Conservation (phyloP, 2,888 invertebrate genomes). For the Panorpa germanica region DNA sequence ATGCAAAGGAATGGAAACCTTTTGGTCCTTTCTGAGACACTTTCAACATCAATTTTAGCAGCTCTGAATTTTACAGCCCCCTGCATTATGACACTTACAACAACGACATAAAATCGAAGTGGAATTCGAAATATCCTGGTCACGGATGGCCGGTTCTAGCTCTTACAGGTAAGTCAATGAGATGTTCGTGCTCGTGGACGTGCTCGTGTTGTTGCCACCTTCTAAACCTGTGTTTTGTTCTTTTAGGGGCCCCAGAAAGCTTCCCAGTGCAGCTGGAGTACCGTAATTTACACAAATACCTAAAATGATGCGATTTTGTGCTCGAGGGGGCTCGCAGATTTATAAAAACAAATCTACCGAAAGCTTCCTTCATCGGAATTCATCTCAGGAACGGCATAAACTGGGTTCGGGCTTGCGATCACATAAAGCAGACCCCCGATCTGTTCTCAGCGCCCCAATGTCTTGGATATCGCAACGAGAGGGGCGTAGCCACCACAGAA, state of each 20-base stretch:
- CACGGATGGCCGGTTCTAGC: slow-evolving; percentile 72
- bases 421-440: slow-evolving; percentile 60
- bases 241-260: slow-evolving; percentile 81
- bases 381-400: slow-evolving; percentile 92
- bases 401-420: slow-evolving; percentile 72
- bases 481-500: slow-evolving; percentile 60
- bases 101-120: slow-evolving; percentile 42
- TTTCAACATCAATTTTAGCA: slow-evolving; percentile 67
- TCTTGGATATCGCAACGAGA: slow-evolving; percentile 78
- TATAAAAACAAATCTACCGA: slow-evolving; percentile 49
- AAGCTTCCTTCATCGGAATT: slow-evolving; percentile 75
- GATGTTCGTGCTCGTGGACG: too few relatives aligned
- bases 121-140: slow-evolving; percentile 51
- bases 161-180: too few relatives aligned
- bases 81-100: slow-evolving; percentile 66
- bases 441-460: slow-evolving; percentile 95
- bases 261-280: slow-evolving; percentile 84
- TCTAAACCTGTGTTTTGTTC: too few relatives aligned
- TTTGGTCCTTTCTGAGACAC: slow-evolving; percentile 99
- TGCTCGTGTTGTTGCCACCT: too few relatives aligned
- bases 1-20: slow-evolving; percentile 96
- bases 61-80: slow-evolving; percentile 81
- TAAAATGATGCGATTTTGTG: slow-evolving; percentile 60
- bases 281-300: slow-evolving; percentile 54
- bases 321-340: slow-evolving; percentile 42